Percentiles rank a stretch among this genome's conserved stretches.
Conservation (phyloP, 2,113 vertebrate genomes). For the Syrrhaptes paradoxus region DNA sequence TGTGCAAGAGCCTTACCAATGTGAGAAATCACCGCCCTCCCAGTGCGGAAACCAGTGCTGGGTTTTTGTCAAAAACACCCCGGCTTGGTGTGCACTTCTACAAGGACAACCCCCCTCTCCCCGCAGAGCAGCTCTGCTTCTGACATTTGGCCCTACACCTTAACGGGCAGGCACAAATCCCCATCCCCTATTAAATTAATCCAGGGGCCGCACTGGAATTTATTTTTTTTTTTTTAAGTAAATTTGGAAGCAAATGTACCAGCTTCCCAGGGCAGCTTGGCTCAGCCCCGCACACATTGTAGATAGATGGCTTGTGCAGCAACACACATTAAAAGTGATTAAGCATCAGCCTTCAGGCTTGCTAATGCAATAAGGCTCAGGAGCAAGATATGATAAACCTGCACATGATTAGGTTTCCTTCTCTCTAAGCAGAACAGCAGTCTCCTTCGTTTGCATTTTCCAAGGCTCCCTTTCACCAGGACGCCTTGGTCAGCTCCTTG, state of each 20-base stretch:
- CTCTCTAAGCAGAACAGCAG: neutral
- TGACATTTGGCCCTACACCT: neutral
- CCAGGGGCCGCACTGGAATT: neutral
- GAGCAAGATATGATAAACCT: neutral
- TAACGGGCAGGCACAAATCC: neutral
- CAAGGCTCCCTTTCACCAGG: neutral
- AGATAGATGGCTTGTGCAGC: neutral
- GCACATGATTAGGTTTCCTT: neutral
- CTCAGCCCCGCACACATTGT: rapidly evolving
- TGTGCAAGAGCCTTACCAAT: neutral
- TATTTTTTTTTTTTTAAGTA: neutral
- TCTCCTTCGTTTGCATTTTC: neutral
- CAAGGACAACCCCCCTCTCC: neutral
- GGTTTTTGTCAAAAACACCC: neutral
- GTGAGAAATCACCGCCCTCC: neutral
- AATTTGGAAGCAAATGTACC: neutral
- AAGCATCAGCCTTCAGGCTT: neutral
- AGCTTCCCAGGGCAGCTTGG: neutral
- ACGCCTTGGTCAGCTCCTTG: neutral
- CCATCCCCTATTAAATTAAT: neutral
- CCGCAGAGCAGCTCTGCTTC: neutral
- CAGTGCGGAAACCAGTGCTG: rapidly evolving
- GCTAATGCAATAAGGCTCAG: neutral
- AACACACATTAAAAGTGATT: neutral
- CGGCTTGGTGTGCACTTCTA: neutral